phyloP scores from a whole-genome alignment of 2,113 vertebrate species.

The Heloderma charlesbogerti region DNA sequence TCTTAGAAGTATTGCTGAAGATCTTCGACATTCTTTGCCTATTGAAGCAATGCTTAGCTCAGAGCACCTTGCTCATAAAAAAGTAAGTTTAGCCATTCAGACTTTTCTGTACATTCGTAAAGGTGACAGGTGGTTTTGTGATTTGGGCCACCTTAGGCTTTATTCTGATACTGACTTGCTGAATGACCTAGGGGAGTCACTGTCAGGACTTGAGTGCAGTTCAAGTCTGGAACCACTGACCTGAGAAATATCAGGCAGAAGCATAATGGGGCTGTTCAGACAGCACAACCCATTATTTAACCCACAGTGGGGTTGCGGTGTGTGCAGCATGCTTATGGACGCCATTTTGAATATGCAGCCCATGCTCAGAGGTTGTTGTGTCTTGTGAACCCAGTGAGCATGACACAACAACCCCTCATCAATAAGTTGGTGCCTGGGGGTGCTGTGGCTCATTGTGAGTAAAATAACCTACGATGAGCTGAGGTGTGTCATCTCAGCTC shows the following conservation, averaged over 20 bases:
- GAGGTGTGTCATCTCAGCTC: too few relatives aligned
- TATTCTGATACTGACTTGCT: neutral
- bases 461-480: too few relatives aligned
- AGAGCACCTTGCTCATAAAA: constrained; percentile 80
- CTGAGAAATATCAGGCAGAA: neutral
- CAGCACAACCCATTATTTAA: too few relatives aligned
- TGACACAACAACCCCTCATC: too few relatives aligned
- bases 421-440: too few relatives aligned
- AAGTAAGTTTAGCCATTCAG: constrained; percentile 71
- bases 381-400: too few relatives aligned
- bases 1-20: constrained; percentile 88
- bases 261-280: neutral
- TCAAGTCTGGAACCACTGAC: neutral
- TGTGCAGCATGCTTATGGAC: too few relatives aligned
- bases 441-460: too few relatives aligned
- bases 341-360: too few relatives aligned
- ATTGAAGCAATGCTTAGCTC: constrained; percentile 83
- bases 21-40: constrained; percentile 83
- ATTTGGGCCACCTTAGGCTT: neutral
- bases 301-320: too few relatives aligned
- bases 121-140: neutral
- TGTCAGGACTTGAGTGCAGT: neutral
- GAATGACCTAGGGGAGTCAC: neutral
- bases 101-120: constrained; percentile 26
- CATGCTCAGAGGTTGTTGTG: too few relatives aligned